These are phyloP conservation scores for Emydura subglobosa DNA, from an alignment of 2,113 vertebrate species.

Conservation along the genomic window DNA sequence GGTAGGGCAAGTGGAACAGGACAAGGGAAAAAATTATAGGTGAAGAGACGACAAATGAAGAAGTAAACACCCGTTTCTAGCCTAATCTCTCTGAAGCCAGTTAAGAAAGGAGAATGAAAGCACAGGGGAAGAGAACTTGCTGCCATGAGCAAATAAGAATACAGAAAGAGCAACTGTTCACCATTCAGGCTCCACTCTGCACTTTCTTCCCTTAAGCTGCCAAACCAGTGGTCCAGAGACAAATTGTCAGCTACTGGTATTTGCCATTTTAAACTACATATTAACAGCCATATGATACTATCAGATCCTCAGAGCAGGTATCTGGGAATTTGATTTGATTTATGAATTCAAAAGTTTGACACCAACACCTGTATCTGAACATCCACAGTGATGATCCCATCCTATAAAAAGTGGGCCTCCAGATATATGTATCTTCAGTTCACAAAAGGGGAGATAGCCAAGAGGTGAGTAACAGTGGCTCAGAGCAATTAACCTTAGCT, in stretches of 20 bases:
- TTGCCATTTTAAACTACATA: conserved; percentile 18
- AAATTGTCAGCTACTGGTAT: not conserved
- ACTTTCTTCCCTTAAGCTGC: not conserved
- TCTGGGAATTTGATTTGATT: not conserved
- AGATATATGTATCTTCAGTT: not conserved
- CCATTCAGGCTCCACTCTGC: not conserved
- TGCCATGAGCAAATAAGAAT: not conserved
- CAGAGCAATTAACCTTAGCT: not conserved
- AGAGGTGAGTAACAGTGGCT: not conserved
- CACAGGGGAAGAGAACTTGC: not conserved
- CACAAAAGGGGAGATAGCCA: not conserved
- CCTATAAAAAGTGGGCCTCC: not conserved
- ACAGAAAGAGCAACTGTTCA: not conserved
- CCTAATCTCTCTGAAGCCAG: not conserved
- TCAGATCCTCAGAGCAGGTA: not conserved
- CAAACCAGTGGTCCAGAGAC: not conserved
- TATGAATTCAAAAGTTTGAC: not conserved
- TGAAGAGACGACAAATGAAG: not conserved
- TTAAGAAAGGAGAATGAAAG: not conserved
- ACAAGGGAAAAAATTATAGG: not conserved
- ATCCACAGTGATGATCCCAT: not conserved
- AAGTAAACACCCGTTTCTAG: not conserved
- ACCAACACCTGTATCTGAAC: not conserved
- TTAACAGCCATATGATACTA: not conserved
- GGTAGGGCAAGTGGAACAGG: accelerated